Base-by-base conservation (phyloP, 2,797 vertebrate genomes). In the Melanotaenia parkinsoni region DNA sequence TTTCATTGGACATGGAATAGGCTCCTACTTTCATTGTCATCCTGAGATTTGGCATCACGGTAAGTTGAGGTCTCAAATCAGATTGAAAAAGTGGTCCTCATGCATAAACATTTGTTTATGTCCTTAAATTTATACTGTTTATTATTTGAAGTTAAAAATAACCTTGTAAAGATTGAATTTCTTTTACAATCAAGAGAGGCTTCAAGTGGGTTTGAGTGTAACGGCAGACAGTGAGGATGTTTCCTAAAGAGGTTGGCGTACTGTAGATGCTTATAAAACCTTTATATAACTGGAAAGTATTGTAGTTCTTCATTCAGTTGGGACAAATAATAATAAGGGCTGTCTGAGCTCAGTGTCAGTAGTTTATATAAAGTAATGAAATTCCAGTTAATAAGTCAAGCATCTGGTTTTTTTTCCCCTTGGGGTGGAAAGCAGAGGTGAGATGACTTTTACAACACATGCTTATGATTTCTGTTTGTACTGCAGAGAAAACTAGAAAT, bases 31-130 rank as follows among this genome's bases (percentile, higher is more conserved):
- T 86, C 98, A 99, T 22, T 96, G 98, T 67, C 95, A 98, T 71
- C 98, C 98, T 63, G 98, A 99, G 91, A 97, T 99, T 86, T 99
- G 97, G 97, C 98, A 99, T 89, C 97, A 99, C 32, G 96, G 98
- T 99, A 91, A 95, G 95, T 77, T 65, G 58, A 32, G 0, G 10
- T 53, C 11, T 62, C 8, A 28, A 32, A 4, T 62, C 18, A 22
- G 10, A 43, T 51, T n/a, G 50, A 20, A 30, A 53, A 28, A 51
- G 3, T 26, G 2, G 11, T 18, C 30, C 43, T 74, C 18, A 12
- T 58, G 18, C 28, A 30, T 30, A 30, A 30, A 30, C 0, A 30
- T 30, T 30, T 30, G 28, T 30, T 14, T 35, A 35, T 38, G 37
- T 38, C 3, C 12, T 38, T 11, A 38, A 38, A 38, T 11, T 26